Base-by-base conservation (phyloP, 2,888 invertebrate genomes). In the Micropterix aruncella region DNA sequence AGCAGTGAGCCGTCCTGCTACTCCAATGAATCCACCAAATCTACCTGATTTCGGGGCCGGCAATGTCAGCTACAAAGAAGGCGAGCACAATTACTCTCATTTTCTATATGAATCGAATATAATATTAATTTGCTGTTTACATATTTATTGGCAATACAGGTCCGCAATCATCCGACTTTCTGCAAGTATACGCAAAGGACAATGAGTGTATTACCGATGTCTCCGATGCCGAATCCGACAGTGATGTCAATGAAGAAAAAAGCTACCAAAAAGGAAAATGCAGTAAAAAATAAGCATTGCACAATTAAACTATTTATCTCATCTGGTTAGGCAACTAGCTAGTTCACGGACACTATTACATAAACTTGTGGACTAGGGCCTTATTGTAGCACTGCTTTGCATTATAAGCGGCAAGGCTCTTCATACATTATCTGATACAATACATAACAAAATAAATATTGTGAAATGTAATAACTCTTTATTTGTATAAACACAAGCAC, bases 151-250 rank as follows among this genome's bases (percentile, higher is more conserved):
- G n/a, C n/a, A n/a, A n/a, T 58, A 2, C 59, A 70, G 70, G 64
- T 37, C 65, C 65, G 16, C 59, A 67, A 52, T 43, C 59, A 15
- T 54, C 53, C 2, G 65, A 68, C 53, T 71, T 66, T 52, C 53
- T 70, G 48, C 61, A 64, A 50, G 70, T 70, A 16, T 63, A 61
- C 47, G 53, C 63, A 2, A 50, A 61, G 50, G 70, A 71, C 45
- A 57, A 60, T 37, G 70, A 70, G 36, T 65, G 70, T 48, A 61
- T 65, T 44, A 71, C 71, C 3, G 71, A 71, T 44, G 69, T 71
- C 1, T 71, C 71, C 0, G 71, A 71, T 18, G 70, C 68, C 1
- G 70, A 69, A 42, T 59, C 60, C 1, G 70, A 65, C 2, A 64
- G 61, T 5, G 70, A 69, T 41, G 49, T 50, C 16, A 60, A 63